Evolutionary conservation across 1,140 invertebrate species (phyloP).

Genomic region (Euschistus heros): DNA sequence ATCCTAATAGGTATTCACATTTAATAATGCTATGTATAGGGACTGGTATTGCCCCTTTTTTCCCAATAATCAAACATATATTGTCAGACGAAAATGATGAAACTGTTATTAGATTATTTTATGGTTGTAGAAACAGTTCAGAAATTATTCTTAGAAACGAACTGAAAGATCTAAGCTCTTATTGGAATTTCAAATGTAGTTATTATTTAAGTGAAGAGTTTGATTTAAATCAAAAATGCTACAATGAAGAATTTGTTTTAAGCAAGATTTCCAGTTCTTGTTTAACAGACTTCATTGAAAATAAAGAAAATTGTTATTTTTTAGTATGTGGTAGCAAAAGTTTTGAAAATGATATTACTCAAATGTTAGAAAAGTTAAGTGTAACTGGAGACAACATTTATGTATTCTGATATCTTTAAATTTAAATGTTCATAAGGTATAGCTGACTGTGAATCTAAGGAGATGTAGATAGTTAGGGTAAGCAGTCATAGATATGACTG

Average conservation of each 20-base stretch:
- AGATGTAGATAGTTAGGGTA: no score
- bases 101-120: conserved; percentile 45
- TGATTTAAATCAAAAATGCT: conserved; percentile 27
- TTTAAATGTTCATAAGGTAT: no score
- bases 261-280: conserved; percentile 28
- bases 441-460: no score
- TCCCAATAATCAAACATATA: conserved; percentile 46
- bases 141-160: conserved; percentile 47
- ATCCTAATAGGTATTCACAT: conserved; percentile 37
- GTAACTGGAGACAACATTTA: no score
- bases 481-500: no score
- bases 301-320: conserved; percentile 29
- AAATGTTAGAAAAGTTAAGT: no score
- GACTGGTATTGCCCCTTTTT: conserved; percentile 56
- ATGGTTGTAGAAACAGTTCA: conserved; percentile 41
- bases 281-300: conserved; percentile 27
- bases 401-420: no score
- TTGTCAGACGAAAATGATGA: conserved; percentile 51
- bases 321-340: conserved; percentile 37
- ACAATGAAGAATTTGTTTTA: conserved; percentile 30
- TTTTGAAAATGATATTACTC: no score
- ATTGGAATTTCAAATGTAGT: conserved; percentile 55
- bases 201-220: conserved; percentile 43
- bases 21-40: conserved; percentile 55
- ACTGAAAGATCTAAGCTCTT: conserved; percentile 41